Percentiles rank a stretch among this genome's conserved stretches.
phyloP scores from a whole-genome alignment of 2,113 vertebrate genomes.

The Trinectes maculatus region DNA sequence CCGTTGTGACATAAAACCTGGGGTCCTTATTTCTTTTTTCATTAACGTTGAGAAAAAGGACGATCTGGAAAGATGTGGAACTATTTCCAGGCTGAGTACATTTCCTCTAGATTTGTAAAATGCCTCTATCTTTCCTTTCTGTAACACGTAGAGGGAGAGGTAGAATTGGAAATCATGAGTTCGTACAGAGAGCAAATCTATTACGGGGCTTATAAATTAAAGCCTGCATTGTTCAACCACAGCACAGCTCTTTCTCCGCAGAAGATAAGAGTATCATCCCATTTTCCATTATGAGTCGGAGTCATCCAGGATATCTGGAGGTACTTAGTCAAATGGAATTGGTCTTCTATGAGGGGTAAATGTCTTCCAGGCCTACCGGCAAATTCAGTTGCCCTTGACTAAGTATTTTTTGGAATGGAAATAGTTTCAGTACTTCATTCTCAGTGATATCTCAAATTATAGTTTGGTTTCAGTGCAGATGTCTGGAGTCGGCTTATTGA shows the following conservation, averaged over 20 bases:
- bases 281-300: neutral
- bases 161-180: neutral
- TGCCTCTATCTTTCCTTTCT: neutral
- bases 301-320: neutral
- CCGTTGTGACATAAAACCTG: no score
- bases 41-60: no score
- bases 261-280: conserved; percentile 1
- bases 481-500: no score
- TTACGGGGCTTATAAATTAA: neutral
- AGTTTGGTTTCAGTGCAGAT: neutral
- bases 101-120: no score
- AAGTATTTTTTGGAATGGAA: no score
- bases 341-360: neutral
- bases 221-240: neutral
- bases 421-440: neutral
- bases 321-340: neutral
- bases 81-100: no score
- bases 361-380: neutral
- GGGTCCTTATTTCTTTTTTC: no score
- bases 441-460: neutral
- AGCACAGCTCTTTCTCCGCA: neutral
- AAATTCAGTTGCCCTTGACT: neutral
- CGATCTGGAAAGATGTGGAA: no score
- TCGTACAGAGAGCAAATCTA: neutral
- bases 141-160: neutral